Conservation (phyloP, 2,888 invertebrate species). For the Ommatoiulus sabulosus region DNA sequence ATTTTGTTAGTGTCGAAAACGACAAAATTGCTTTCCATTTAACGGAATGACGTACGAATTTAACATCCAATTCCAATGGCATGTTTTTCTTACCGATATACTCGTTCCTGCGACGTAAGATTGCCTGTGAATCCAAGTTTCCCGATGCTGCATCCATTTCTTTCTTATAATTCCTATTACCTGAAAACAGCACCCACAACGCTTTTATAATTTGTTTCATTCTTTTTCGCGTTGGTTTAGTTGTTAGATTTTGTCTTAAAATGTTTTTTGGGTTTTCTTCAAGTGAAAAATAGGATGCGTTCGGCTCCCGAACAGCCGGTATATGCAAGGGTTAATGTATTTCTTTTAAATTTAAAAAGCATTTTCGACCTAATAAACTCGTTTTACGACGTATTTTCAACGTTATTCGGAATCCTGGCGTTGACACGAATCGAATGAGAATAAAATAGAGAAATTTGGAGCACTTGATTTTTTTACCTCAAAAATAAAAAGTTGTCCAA, state of each 20-base stretch:
- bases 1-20: constrained; percentile 4
- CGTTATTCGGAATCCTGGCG: no score
- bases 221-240: background rate
- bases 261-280: no score
- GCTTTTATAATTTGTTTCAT: background rate
- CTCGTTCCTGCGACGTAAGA: constrained; percentile 53
- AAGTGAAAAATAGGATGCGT: no score
- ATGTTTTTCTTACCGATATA: constrained; percentile 45
- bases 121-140: constrained; percentile 51
- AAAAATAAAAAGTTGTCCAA: no score
- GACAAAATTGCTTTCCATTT: background rate
- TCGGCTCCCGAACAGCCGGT: no score
- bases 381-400: no score
- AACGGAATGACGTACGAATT: background rate
- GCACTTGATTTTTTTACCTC: no score
- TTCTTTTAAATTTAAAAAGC: no score
- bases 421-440: no score
- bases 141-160: constrained; percentile 53
- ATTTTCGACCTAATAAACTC: no score
- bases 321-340: no score
- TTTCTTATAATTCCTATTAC: constrained; percentile 51
- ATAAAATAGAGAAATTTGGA: no score
- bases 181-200: background rate
- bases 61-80: background rate
- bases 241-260: background rate